phyloP scores from a whole-genome alignment of 2,113 vertebrate genomes.

The Casuarius casuarius region DNA sequence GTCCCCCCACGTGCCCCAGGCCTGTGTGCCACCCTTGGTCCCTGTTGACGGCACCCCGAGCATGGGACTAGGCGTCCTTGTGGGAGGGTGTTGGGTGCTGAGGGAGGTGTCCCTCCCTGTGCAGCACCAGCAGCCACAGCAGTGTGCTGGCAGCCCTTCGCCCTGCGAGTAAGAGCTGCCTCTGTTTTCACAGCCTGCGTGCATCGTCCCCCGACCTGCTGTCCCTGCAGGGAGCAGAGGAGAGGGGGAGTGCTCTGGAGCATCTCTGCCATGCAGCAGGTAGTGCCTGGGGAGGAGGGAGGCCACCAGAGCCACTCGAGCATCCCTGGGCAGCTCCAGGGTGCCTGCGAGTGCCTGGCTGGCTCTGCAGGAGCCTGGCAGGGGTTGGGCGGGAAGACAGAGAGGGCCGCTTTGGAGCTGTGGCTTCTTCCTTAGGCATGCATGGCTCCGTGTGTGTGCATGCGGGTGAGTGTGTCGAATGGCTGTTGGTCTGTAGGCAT shows the following conservation, averaged over 20 bases:
- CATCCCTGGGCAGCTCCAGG: no score
- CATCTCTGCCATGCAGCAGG: neutral
- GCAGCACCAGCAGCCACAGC: neutral
- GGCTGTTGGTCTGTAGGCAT: no score
- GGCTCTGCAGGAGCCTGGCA: no score
- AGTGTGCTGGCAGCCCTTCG: neutral
- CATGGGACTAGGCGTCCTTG: neutral
- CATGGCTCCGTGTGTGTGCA: neutral
- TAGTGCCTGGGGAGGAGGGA: no score
- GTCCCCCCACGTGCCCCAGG: neutral
- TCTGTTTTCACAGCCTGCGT: neutral
- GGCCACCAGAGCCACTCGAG: neutral
- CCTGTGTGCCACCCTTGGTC: rapidly evolving
- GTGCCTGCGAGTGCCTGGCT: neutral
- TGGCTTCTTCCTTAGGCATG: neutral
- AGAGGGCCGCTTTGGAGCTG: no score
- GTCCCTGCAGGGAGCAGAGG: neutral
- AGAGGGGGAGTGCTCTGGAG: neutral
- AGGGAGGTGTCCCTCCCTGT: rapidly evolving
- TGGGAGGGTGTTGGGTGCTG: rapidly evolving
- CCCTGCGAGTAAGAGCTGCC: neutral
- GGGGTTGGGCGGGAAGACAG: neutral
- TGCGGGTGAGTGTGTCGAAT: no score
- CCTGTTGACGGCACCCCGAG: neutral
- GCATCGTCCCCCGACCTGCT: neutral